A percentile compares a stretch with the other conserved stretches of the same genome.
phyloP scores from a whole-genome alignment of 2,888 invertebrate species.

The Bhutanitis thaidina region DNA sequence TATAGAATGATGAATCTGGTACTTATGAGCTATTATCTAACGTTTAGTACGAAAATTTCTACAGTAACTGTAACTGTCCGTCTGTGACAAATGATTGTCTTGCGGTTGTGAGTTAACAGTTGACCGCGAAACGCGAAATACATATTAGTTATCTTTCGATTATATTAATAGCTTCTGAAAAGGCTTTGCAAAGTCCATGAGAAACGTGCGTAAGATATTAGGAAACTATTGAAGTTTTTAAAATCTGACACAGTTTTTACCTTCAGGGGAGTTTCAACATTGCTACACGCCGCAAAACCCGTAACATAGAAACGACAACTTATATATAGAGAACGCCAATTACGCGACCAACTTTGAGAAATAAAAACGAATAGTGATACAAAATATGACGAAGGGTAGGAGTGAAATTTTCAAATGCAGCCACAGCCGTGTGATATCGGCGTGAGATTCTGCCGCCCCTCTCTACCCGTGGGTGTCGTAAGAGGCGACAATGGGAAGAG shows the following conservation, averaged over 20 bases:
- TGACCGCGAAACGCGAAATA: not conserved
- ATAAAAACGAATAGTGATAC: conserved; percentile 38
- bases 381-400: conserved; percentile 32
- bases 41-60: conserved; percentile 20
- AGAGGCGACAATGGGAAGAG: no score
- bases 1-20: conserved; percentile 1
- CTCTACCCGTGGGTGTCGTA: no score
- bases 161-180: not conserved
- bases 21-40: conserved; percentile 12
- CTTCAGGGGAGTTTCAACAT: conserved; percentile 66
- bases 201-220: not conserved
- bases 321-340: conserved; percentile 30
- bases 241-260: conserved; percentile 41
- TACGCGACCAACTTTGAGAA: conserved; percentile 69
- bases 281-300: conserved; percentile 47
- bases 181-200: not conserved
- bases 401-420: no score
- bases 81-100: not conserved
- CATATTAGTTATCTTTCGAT: not conserved
- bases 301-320: conserved; percentile 21
- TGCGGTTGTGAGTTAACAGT: not conserved
- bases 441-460: no score
- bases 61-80: no score
- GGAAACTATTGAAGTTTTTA: not conserved
- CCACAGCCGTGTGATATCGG: no score